Evolutionary conservation across 2,888 invertebrate genomes (phyloP), one percentile per base, ranked within the genome.

Genomic region (Lithophane semibrunnea): DNA sequence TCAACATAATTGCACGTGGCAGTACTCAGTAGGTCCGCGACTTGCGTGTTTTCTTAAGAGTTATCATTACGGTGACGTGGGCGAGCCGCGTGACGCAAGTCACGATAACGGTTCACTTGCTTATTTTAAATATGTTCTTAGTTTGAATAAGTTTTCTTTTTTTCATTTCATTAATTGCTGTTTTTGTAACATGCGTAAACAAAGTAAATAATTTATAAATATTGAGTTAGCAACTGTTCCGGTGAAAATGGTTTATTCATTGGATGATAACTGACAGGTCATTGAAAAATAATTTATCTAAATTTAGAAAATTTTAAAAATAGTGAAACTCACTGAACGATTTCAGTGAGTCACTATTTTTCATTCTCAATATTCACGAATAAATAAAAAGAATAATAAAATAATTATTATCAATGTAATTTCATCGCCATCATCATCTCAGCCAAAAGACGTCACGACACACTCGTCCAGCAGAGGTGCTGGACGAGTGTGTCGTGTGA

Each of bases 21-120:
- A 66, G 83, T 83, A 86, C 83, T 42, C 21, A n/a, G n/a, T 52
- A 42, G 58, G 63, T 63, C 37, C 58, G 42, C n/a, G 58, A 67
- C 65, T 81, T 69, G 76, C 83, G 63, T 79, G 86, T 83, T 86
- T 75, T 83, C 75, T 70, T 73, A 47, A 75, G 63, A 86, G 84
- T 84, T 77, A 86, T 86, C 86, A 85, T 85, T 42, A 67, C 13
- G 4, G 60, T 71, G 73, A 77, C 86, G 86, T 79, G 71, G 75
- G 83, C 72, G 86, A n/a, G 77, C 54, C 49, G 44, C 54, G 77
- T 80, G 84, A 86, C 86, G 86, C 72, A 80, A 47, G 66, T 68
- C 84, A 56, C 47, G 80, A 74, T 77, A 70, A 75, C 79, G 54
- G 63, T 71, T 85, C 82, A 85, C 82, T 84, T 73, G 68, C 42